Conservation (phyloP, 2,797 vertebrate genomes). For the Syndactyla subalaris region DNA sequence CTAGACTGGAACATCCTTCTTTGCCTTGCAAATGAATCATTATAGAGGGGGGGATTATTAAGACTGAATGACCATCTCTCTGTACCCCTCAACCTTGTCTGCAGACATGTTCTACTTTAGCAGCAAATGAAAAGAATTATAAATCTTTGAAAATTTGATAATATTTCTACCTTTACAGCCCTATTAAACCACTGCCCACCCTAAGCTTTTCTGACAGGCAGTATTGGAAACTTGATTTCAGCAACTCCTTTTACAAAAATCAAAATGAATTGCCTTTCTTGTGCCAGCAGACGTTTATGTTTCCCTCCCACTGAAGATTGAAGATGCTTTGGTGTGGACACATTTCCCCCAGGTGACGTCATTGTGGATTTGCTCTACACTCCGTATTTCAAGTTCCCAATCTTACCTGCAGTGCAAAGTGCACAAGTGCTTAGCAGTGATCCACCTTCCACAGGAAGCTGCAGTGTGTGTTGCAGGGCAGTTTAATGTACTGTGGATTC, state of each 20-base stretch:
- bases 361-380: background rate
- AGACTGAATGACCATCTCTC: background rate
- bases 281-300: background rate
- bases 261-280: background rate
- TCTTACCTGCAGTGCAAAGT: accelerated
- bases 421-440: accelerated
- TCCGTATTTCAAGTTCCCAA: accelerated
- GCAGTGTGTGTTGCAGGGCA: accelerated
- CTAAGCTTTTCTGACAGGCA: background rate
- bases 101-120: background rate
- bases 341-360: background rate
- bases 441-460: background rate
- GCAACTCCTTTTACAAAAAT: background rate
- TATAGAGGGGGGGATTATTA: accelerated
- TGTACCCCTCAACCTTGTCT: background rate
- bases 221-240: background rate
- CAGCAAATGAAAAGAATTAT: background rate
- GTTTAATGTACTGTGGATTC: background rate
- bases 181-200: background rate
- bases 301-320: background rate
- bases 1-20: background rate
- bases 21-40: background rate
- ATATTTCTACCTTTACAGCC: background rate
- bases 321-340: background rate
- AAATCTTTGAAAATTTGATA: background rate